Evolutionary conservation across 2,797 vertebrate species (phyloP).

Genomic region (Manis javanica): DNA sequence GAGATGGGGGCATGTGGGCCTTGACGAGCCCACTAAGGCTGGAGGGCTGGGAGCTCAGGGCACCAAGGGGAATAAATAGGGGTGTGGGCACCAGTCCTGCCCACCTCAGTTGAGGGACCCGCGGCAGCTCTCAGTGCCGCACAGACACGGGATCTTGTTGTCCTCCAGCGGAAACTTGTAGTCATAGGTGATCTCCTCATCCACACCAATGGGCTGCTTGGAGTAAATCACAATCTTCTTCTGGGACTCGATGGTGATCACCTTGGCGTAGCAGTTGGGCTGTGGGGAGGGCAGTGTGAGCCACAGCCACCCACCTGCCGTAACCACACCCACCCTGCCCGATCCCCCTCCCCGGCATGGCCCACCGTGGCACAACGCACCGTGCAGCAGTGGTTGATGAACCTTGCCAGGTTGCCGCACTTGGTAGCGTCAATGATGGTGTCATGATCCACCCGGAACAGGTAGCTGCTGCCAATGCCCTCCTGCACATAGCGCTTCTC

Average conservation of each 20-base stretch:
- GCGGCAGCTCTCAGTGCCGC: constrained; percentile 95
- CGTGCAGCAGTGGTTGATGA: constrained; percentile 98
- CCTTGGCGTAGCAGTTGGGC: constrained; percentile 98
- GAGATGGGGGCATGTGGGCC: constrained; percentile 40
- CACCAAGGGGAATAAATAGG: constrained; percentile 74
- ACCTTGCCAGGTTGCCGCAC: constrained; percentile 94
- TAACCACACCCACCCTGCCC: background rate
- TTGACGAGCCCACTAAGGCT: constrained; percentile 73
- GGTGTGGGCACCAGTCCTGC: constrained; percentile 63
- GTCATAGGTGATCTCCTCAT: constrained; percentile 97
- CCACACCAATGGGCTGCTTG: constrained; percentile 94
- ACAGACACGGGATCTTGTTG: constrained; percentile 96
- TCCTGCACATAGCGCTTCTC: constrained; percentile 95
- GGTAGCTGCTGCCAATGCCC: constrained; percentile 96
- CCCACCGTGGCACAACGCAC: constrained; percentile 79
- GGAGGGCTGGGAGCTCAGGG: constrained; percentile 70
- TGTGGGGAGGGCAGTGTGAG: constrained; percentile 72
- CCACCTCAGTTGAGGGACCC: constrained; percentile 93
- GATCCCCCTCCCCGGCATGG: fast-evolving
- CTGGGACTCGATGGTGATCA: constrained; percentile 97
- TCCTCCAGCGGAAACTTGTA: constrained; percentile 97
- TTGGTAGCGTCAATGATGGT: constrained; percentile 97
- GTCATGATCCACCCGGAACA: constrained; percentile 97
- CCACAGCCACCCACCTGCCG: fast-evolving
- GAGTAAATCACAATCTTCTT: constrained; percentile 98